phyloP scores from a whole-genome alignment of 2,113 vertebrate species.

The Eubucco bourcierii region DNA sequence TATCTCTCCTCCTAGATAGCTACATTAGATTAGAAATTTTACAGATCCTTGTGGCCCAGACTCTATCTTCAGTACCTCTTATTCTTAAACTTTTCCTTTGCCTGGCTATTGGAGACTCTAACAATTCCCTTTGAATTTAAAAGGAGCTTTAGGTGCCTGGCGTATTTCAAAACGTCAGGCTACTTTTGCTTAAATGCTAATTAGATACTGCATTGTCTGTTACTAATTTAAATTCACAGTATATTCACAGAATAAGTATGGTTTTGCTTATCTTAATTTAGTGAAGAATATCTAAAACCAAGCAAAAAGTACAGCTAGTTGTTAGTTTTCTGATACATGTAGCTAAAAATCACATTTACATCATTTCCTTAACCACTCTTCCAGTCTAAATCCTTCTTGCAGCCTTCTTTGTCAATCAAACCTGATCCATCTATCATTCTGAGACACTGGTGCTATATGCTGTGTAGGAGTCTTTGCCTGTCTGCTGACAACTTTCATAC shows the following conservation, averaged over 20 bases:
- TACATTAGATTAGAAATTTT: not conserved
- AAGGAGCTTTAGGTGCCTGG: not conserved
- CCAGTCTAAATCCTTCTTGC: not conserved
- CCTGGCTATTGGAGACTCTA: not conserved
- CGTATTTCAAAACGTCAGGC: not conserved
- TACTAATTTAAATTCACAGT: not conserved
- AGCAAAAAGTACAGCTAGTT: not conserved
- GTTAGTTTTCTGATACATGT: not conserved
- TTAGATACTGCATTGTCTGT: not conserved
- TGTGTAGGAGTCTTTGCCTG: not conserved
- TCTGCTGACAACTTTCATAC: not conserved
- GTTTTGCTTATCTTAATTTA: not conserved
- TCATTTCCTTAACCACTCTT: not conserved
- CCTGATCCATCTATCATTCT: not conserved
- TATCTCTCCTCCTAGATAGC: not conserved
- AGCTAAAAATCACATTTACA: not conserved
- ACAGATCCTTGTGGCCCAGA: not conserved
- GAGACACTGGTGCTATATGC: not conserved
- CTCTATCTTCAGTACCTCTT: not conserved
- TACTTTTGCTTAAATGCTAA: not conserved
- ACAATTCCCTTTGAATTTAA: not conserved
- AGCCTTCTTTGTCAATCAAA: not conserved
- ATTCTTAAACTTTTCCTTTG: not conserved
- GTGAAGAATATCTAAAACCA: not conserved
- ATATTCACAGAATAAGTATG: not conserved